These are phyloP conservation scores for Drosophila repletoides DNA, from an alignment of 1,140 invertebrate genomes.

Conservation along the genomic window DNA sequence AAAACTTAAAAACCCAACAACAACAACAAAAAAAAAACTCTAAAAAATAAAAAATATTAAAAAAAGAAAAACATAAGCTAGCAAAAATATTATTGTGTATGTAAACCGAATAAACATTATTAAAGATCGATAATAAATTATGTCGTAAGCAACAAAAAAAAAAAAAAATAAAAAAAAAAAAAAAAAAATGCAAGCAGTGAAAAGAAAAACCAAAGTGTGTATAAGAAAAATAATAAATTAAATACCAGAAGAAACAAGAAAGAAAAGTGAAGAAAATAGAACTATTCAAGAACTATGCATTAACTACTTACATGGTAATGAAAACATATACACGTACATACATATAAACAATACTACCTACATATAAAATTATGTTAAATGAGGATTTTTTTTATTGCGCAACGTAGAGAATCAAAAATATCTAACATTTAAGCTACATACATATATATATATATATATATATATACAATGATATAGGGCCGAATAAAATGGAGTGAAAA, in stretches of 20 bases:
- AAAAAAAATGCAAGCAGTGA: conserved; percentile 33
- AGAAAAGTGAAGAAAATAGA: conserved; percentile 10
- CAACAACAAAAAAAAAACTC: conserved; percentile 1
- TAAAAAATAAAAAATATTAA: conserved; percentile 5
- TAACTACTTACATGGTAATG: conserved; percentile 13
- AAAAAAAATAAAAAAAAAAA: conserved; percentile 2
- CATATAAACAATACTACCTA: conserved; percentile 39
- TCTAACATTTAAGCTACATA: conserved; percentile 24
- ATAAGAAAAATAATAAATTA: conserved; percentile 26
- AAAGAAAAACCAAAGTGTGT: conserved; percentile 43
- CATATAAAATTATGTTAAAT: conserved; percentile 37
- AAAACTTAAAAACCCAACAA: too few relatives aligned
- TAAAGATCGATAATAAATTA: conserved; percentile 5
- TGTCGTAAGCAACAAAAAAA: background rate
- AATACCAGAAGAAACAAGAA: conserved; percentile 8
- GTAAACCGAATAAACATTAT: conserved; percentile 21
- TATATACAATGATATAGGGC: conserved; percentile 23
- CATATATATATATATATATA: too few relatives aligned
- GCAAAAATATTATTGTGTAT: conserved; percentile 40
- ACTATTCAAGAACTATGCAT: conserved; percentile 24
- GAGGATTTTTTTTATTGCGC: conserved; percentile 37
- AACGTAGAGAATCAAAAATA: conserved; percentile 47
- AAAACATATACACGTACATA: conserved; percentile 4
- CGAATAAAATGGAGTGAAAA: background rate
- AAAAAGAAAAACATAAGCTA: conserved; percentile 26